Evolutionary conservation across 2,113 vertebrate species (phyloP), one percentile per base, ranked within the genome.

Genomic region (Apus apus): DNA sequence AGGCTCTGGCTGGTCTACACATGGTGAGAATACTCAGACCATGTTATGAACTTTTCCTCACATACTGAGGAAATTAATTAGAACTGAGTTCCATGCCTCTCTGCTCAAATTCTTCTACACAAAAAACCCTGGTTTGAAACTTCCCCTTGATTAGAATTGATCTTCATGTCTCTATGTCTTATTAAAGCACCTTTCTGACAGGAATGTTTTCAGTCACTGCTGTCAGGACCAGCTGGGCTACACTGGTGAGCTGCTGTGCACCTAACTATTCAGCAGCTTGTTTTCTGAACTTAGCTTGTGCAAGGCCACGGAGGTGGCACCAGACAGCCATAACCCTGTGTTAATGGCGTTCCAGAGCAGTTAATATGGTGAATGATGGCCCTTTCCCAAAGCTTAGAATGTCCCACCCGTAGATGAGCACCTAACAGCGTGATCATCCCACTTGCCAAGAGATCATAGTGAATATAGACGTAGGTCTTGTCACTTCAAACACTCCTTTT

Each of bases 171-270:
- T 81, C 19, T 29, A 3, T 27, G n/a, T 34, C 40, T 72, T 46
- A 15, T 7, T 25, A 46, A 67, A 87, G 30, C 23, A 53, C 0
- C 0, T 1, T 26, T 38, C 38, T 9, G n/a, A 43, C 1, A 4
- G 58, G 51, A 87, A 30, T 22, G 6, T 72, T 82, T 85, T 25
- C 70, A 75, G 61, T 13, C 30, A n/a, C 27, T 12, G 1, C 40
- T 45, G 60, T 46, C 36, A 20, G 60, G 67, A 73, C 17, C 46
- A 56, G 60, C 50, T 48, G 72, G 38, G 38, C 64, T 94, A 46
- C 68, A 56, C 36, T 38, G 46, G 18, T 25, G 73, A 84, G 30
- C 58, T 92, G 40, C 50, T 80, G 27, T 25, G 48, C 40, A 80
- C 46, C 8, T 48, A 51, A 30, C 16, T 27, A 43, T 34, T 46